Evolutionary conservation across 2,888 invertebrate species (phyloP).

Genomic region (Plagodis dolabraria): DNA sequence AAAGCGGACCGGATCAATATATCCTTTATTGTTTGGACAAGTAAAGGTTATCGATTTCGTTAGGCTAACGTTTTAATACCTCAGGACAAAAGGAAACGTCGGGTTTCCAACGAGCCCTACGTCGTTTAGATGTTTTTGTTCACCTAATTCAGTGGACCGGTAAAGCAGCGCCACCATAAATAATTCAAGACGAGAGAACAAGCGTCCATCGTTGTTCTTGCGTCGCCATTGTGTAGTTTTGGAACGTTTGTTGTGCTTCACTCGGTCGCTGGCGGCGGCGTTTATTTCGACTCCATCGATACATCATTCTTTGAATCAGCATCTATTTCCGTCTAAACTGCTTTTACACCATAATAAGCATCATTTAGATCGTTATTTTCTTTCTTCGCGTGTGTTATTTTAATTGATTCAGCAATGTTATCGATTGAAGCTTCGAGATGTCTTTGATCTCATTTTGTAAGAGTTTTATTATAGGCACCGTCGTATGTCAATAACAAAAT

Average conservation of each 20-base stretch:
- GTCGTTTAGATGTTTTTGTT: conserved; percentile 62
- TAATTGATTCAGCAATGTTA: conserved; percentile 9
- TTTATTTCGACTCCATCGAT: conserved; percentile 28
- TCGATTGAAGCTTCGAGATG: conserved; percentile 1
- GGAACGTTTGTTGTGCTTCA: conserved; percentile 49
- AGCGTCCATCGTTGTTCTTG: conserved; percentile 69
- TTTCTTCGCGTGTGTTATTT: conserved; percentile 20
- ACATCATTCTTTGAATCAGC: conserved; percentile 41
- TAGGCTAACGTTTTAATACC: conserved; percentile 47
- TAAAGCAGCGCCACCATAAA: conserved; percentile 73
- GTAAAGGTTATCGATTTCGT: conserved; percentile 51
- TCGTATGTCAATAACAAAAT: conserved; percentile 31
- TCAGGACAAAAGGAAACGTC: conserved; percentile 57
- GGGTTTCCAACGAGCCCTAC: conserved; percentile 58
- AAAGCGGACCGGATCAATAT: conserved; percentile 43
- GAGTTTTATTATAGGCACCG: conserved; percentile 36
- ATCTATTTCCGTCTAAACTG: conserved; percentile 39
- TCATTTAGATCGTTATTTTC: conserved; percentile 37
- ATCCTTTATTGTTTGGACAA: conserved; percentile 46
- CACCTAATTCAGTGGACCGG: conserved; percentile 70
- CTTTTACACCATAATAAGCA: conserved; percentile 13
- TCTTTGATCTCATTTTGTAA: conserved; percentile 20
- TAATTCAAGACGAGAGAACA: conserved; percentile 71
- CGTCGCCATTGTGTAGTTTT: conserved; percentile 63
- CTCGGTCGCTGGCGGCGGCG: conserved; percentile 40